Base-by-base conservation (phyloP, 2,113 vertebrate species). In the Nymphicus hollandicus region DNA sequence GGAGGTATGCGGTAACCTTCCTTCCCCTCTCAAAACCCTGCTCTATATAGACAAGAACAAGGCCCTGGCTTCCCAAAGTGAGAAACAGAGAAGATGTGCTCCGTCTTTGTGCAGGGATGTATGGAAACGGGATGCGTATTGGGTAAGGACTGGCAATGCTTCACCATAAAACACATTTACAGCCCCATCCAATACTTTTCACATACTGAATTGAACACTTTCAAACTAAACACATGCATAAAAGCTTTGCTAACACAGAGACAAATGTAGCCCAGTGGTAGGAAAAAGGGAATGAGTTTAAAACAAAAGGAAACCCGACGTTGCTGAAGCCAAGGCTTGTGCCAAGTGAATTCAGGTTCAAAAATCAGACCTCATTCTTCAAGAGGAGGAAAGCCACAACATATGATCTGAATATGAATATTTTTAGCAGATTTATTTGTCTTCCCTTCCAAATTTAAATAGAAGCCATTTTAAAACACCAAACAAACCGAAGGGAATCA, bases 241-340 rank as follows among this genome's bases (percentile, higher is more conserved):
- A 76, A 76, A 82, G 81, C 80, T 92, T 81, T 89, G 41, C 37
- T 76, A 81, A 70, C 80, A 35, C 2, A 8, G 61, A 92, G 83
- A 85, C 65, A 71, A 92, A 89, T 53, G 69, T n/a, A 91, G 58
- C 78, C 50, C 77, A 91, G 92, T 86, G 86, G 66, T 47, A 93
- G 83, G 76, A 93, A 92, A 90, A 95, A 92, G 39, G 28, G 95
- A 93, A 94, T 93, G 91, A 87, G 80, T 37, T 92, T 94, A 65
- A 96, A 88, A 97, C 93, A 95, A 97, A 96, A 97, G 91, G 94
- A 96, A 95, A 90, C 83, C 88, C 92, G 35, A 19, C 5, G 7
- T 9, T 69, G 78, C 81, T 50, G 81, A 86, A 89, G 88, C 93
- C 92, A 94, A 96, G 46, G 20, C 17, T 49, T 55, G 37, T 82